A percentile compares a stretch with the other conserved stretches of the same genome.
Evolutionary conservation across 2,797 vertebrate species (phyloP).

Genomic region (Rachycentron canadum): DNA sequence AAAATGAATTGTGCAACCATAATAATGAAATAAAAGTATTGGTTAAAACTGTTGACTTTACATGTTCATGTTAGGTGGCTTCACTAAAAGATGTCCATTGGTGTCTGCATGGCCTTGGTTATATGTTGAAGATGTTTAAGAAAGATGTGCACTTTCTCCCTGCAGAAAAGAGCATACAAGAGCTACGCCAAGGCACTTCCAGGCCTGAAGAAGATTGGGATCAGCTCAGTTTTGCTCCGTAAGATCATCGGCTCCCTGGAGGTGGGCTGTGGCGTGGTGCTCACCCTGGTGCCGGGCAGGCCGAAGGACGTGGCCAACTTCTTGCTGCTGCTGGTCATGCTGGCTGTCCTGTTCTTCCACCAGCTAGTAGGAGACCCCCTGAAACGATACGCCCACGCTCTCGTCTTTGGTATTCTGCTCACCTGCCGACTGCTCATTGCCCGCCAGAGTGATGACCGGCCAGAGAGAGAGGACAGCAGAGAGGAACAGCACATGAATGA

Average conservation of each 20-base stretch:
- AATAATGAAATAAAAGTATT: constrained; percentile 7
- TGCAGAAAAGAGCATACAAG: constrained; percentile 98
- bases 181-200: constrained; percentile 97
- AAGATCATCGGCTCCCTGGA: constrained; percentile 97
- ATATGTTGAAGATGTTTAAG: neutral
- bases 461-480: constrained; percentile 85
- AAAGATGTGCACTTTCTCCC: constrained; percentile 50
- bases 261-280: constrained; percentile 94
- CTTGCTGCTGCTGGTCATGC: constrained; percentile 94
- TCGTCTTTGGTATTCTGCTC: constrained; percentile 98
- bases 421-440: constrained; percentile 97
- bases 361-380: constrained; percentile 98
- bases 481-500: constrained; percentile 87
- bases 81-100: neutral
- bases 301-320: constrained; percentile 99
- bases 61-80: neutral
- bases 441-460: constrained; percentile 95
- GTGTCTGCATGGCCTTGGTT: neutral
- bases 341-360: constrained; percentile 97
- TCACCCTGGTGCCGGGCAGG: constrained; percentile 95
- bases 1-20: neutral
- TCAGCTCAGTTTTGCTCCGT: constrained; percentile 96
- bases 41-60: constrained; percentile 12
- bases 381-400: constrained; percentile 96
- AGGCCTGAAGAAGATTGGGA: constrained; percentile 94